phyloP scores from a whole-genome alignment of 2,113 vertebrate species.

The Neotoma lepida region DNA sequence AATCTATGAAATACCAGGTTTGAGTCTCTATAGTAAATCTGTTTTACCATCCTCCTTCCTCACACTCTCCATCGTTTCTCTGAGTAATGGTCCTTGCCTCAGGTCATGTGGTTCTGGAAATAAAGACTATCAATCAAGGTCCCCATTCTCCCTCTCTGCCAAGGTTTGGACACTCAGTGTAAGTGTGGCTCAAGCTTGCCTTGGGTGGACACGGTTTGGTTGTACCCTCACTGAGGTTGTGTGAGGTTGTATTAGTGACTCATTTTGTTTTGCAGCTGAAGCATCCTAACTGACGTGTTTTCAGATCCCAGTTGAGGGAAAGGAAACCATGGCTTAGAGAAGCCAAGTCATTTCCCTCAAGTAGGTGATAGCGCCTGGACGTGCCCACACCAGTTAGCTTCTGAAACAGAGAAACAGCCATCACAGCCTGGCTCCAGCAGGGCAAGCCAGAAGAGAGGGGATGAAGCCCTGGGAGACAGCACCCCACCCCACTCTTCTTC shows the following conservation, averaged over 20 bases:
- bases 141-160: neutral
- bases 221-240: neutral
- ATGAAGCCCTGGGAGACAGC: neutral
- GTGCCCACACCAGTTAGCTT: neutral
- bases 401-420: neutral
- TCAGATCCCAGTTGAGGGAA: neutral
- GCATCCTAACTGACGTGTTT: neutral
- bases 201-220: neutral
- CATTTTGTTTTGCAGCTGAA: constrained; percentile 27
- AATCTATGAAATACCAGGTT: neutral
- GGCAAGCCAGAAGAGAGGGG: neutral
- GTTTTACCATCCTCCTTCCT: neutral
- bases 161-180: neutral
- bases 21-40: neutral
- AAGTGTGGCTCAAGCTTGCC: neutral
- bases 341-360: neutral
- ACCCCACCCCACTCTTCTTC: neutral
- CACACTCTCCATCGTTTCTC: neutral
- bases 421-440: neutral
- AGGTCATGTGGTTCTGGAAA: neutral
- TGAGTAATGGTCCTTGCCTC: neutral
- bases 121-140: neutral
- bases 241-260: neutral
- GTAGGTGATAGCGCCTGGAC: neutral
- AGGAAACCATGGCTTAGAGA: constrained; percentile 14